Evolutionary conservation across 2,888 invertebrate species (phyloP), one percentile per base, ranked within the genome.

Genomic region (Eumerus sabulonum): DNA sequence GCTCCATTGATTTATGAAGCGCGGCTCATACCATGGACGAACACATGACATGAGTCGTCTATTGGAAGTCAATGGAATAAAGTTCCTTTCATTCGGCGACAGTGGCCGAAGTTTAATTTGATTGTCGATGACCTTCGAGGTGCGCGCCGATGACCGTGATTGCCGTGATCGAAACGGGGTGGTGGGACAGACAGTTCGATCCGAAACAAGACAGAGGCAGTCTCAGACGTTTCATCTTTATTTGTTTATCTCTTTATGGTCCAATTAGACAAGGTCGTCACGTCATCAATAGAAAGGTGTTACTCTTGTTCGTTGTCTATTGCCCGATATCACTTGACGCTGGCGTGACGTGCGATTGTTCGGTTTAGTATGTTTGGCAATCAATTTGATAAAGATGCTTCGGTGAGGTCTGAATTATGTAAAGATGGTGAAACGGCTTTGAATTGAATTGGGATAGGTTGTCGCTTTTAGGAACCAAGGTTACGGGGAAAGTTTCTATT

Each of bases 221-320:
- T 54, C 7, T 27, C 47, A 54, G 19, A 42, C 47, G 64, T 11
- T 59, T 64, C 64, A 16, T 59, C 57, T 56, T 64, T 72, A 59
- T 72, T 72, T 72, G 72, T 64, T 72, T 72, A 64, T 64, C 64
- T 59, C 64, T 74, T 68, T 42, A 38, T 70, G 74, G 56, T 64
- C 60, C 70, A 79, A 79, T 79, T 68, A 64, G 74, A 56, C 79
- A 79, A 79, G 79, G 79, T 79, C 79, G 56, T 56, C 59, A 35
- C 63, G 50, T 45, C 54, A 54, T 45, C 48, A 51, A 70, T 64
- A 68, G 79, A 79, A 70, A 74, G 74, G 79, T 66, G 59, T 67
- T 57, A 11, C 40, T 40, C 12, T 11, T 40, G 40, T 3, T 40
- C 3, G 40, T n/a, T 40, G 3, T 40, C 12, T 40, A 40, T 40